These are phyloP conservation scores for Dendropsophus ebraccatus DNA, from an alignment of 2,113 vertebrate genomes.

Conservation along the genomic window DNA sequence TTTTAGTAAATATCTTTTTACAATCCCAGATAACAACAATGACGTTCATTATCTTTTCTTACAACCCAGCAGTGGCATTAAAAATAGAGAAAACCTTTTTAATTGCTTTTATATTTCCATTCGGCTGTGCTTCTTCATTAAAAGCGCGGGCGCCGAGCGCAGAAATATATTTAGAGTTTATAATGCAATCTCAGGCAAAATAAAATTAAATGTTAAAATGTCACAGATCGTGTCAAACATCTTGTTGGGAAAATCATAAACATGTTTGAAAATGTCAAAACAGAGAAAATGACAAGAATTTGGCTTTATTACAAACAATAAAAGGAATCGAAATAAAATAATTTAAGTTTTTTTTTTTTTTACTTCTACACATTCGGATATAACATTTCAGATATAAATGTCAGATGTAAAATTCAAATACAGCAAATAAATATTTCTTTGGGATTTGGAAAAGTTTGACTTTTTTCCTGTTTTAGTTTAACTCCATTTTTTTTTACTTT, in stretches of 20 bases:
- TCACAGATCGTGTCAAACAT: constrained; percentile 49
- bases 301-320: constrained; percentile 33
- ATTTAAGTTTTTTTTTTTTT: constrained; percentile 21
- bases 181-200: constrained; percentile 48
- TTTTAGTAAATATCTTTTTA: constrained; percentile 35
- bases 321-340: constrained; percentile 22
- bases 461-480: neutral
- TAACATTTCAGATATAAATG: constrained; percentile 7
- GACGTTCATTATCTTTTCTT: constrained; percentile 17
- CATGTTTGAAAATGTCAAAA: constrained; percentile 59
- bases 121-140: constrained; percentile 20
- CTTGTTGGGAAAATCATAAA: constrained; percentile 32
- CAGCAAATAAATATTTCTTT: neutral
- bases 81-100: constrained; percentile 27
- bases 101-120: constrained; percentile 46
- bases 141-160: neutral
- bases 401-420: neutral
- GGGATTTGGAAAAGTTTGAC: neutral
- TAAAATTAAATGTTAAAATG: constrained; percentile 51
- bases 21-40: constrained; percentile 4
- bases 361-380: neutral
- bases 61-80: constrained; percentile 32
- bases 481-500: neutral
- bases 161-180: constrained; percentile 46
- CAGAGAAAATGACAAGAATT: constrained; percentile 39